Evolutionary conservation across 2,113 vertebrate species (phyloP).

Genomic region (Cyanoderma ruficeps): DNA sequence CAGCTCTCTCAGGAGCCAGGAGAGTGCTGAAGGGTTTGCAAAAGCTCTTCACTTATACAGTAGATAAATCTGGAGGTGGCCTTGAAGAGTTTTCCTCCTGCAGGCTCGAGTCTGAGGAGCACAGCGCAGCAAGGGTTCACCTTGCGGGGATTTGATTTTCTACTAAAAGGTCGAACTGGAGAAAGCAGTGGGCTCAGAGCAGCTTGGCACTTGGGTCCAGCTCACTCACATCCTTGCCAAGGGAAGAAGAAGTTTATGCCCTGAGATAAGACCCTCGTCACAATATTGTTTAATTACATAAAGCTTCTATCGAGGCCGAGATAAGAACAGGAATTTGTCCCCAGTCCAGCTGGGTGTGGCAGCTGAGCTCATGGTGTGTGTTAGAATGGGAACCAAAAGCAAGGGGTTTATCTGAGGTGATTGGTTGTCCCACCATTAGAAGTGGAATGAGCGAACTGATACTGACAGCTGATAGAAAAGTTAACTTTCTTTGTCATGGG

Average conservation of each 20-base stretch:
- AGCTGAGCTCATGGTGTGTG: conserved; percentile 45
- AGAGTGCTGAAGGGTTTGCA: conserved; percentile 13
- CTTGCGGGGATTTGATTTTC: not conserved
- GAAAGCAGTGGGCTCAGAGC: not conserved
- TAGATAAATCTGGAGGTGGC: not conserved
- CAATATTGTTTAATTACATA: conserved; percentile 62
- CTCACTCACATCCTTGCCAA: conserved; percentile 47
- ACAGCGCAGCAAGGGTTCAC: not conserved
- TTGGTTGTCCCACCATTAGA: not conserved
- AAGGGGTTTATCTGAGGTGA: not conserved
- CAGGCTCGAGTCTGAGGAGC: not conserved
- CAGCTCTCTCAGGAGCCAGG: not conserved
- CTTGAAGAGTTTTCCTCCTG: not conserved
- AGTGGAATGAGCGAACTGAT: not conserved
- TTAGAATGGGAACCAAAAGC: conserved; percentile 15
- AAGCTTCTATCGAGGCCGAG: conserved; percentile 35
- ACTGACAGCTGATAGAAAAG: not conserved
- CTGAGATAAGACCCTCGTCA: conserved; percentile 66
- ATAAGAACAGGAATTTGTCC: conserved; percentile 72
- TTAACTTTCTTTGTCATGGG: not conserved
- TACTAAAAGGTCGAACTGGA: not conserved
- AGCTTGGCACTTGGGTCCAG: not conserved
- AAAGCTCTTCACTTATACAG: not conserved
- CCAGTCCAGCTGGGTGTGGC: conserved; percentile 55
- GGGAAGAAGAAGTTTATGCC: conserved; percentile 46